phyloP scores from a whole-genome alignment of 2,113 vertebrate genomes.

The Pampusana beccarii region DNA sequence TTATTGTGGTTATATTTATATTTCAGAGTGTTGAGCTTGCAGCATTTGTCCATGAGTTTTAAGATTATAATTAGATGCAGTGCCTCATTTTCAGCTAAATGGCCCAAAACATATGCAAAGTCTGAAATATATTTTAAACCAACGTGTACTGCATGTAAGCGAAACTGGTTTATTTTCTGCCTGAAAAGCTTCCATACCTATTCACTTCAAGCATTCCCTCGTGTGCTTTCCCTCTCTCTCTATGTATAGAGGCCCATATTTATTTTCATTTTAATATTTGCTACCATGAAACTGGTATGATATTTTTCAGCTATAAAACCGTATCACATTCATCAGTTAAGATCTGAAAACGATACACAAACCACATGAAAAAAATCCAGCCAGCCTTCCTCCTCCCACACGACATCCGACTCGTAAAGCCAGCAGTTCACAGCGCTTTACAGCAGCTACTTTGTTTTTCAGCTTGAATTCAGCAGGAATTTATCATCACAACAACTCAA shows the following conservation, averaged over 20 bases:
- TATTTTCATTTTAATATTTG: constrained; percentile 12
- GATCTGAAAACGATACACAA: not conserved
- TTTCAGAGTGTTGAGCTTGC: not conserved
- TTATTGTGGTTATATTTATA: not conserved
- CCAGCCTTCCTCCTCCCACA: not conserved
- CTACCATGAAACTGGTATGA: not conserved
- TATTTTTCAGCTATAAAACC: not conserved
- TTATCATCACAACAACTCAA: not conserved
- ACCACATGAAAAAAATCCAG: not conserved
- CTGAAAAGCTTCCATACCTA: constrained; percentile 7
- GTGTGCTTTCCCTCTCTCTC: not conserved
- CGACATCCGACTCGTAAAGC: not conserved
- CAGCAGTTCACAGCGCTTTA: not conserved
- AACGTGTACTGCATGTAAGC: not conserved
- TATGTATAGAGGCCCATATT: not conserved
- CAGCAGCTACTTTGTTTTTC: not conserved
- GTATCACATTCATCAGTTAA: not conserved
- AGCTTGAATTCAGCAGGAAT: not conserved
- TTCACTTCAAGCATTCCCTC: not conserved
- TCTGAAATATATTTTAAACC: not conserved
- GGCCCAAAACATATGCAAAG: not conserved
- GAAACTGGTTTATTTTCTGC: not conserved
- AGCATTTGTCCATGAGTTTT: not conserved
- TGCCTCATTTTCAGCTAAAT: not conserved
- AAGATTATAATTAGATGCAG: not conserved